Evolutionary conservation across 1,140 invertebrate genomes (phyloP).

Genomic region (Cydia strobilella): DNA sequence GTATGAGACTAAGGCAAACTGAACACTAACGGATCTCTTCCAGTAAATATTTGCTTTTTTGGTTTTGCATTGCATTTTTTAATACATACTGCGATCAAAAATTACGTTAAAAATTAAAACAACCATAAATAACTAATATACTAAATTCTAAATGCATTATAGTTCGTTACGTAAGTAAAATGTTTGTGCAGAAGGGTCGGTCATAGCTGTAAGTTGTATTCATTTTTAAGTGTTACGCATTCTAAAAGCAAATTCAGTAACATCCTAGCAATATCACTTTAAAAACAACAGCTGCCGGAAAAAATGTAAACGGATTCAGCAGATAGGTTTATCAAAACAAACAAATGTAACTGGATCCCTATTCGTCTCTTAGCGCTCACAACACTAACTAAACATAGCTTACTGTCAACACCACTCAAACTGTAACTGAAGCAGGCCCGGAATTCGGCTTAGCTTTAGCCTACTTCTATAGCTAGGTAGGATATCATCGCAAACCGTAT

Average conservation of each 20-base stretch:
- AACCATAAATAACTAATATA: no score
- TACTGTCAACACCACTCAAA: constrained; percentile 73
- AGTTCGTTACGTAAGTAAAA: neutral
- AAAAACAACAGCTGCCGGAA: neutral
- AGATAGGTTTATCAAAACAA: constrained; percentile 42
- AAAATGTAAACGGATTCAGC: constrained; percentile 14
- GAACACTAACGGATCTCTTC: no score
- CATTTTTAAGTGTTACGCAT: neutral
- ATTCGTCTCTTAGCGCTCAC: constrained; percentile 56
- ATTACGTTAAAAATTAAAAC: no score
- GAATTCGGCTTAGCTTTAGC: constrained; percentile 61
- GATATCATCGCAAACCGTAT: constrained; percentile 74
- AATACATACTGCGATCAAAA: no score
- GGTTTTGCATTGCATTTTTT: no score
- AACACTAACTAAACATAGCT: constrained; percentile 70
- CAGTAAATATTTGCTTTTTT: no score
- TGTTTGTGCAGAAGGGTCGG: neutral
- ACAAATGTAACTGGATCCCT: constrained; percentile 52
- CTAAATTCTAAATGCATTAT: no score
- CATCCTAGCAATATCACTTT: constrained; percentile 7
- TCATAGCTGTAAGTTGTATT: neutral
- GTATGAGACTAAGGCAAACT: no score
- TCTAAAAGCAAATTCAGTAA: constrained; percentile 28
- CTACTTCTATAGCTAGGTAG: constrained; percentile 57
- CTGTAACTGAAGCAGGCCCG: constrained; percentile 74